phyloP scores from a whole-genome alignment of 1,140 invertebrate genomes.

The Bombus waltoni region DNA sequence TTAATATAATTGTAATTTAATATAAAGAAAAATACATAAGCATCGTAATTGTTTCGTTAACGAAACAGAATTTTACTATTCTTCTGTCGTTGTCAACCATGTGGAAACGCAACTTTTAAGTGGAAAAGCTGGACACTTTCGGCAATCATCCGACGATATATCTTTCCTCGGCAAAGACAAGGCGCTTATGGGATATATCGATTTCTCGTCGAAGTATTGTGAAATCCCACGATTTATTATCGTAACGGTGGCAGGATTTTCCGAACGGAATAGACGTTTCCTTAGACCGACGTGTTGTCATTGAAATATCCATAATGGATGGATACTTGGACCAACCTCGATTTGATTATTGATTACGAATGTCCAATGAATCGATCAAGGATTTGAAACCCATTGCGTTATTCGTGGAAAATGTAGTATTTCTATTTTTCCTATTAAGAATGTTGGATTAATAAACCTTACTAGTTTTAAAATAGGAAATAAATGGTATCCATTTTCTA shows the following conservation, averaged over 20 bases:
- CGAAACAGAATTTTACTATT: not conserved
- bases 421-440: not conserved
- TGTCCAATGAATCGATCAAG: not conserved
- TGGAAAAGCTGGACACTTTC: slow-evolving; percentile 38
- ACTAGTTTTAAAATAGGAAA: too few species aligned
- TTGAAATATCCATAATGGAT: slow-evolving; percentile 50
- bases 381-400: not conserved
- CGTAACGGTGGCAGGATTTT: slow-evolving; percentile 32
- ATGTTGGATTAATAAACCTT: too few species aligned
- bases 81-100: not conserved
- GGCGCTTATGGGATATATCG: slow-evolving; percentile 56
- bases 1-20: not conserved
- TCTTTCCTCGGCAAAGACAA: slow-evolving; percentile 38
- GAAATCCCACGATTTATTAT: slow-evolving; percentile 55
- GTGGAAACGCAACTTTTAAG: not conserved
- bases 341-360: slow-evolving; percentile 11
- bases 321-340: not conserved
- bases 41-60: not conserved
- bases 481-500: too few species aligned
- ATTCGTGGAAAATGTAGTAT: not conserved
- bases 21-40: not conserved
- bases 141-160: slow-evolving; percentile 38
- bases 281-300: slow-evolving; percentile 35
- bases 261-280: slow-evolving; percentile 29
- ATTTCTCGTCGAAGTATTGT: slow-evolving; percentile 45